phyloP scores from a whole-genome alignment of 2,797 vertebrate genomes.

The Microctenopoma stevenorrisi region DNA sequence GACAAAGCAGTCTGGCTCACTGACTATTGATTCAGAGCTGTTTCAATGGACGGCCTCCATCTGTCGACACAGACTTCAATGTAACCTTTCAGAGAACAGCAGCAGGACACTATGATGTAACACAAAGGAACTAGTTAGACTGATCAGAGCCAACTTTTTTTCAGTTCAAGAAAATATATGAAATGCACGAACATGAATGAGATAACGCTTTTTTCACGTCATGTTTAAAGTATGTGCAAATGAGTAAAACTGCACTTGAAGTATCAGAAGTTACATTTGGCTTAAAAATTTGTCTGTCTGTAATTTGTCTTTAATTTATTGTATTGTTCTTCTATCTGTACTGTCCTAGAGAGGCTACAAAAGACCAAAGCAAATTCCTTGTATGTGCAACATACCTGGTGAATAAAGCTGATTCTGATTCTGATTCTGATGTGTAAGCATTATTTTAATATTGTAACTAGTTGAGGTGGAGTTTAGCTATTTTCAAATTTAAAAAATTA shows the following conservation, averaged over 20 bases:
- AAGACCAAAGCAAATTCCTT: too few species aligned
- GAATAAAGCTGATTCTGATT: too few species aligned
- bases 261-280: neutral
- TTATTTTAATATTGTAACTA: too few species aligned
- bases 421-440: neutral
- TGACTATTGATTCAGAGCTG: constrained; percentile 73
- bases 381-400: too few species aligned
- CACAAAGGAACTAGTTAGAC: constrained; percentile 66
- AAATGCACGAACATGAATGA: neutral
- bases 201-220: neutral
- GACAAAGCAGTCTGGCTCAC: constrained; percentile 64
- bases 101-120: constrained; percentile 71
- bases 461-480: too few species aligned
- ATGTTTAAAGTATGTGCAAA: constrained; percentile 3
- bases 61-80: constrained; percentile 61
- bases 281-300: too few species aligned
- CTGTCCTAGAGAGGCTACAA: too few species aligned
- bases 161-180: constrained; percentile 15
- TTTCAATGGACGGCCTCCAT: constrained; percentile 69
- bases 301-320: too few species aligned
- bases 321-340: too few species aligned
- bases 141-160: constrained; percentile 23
- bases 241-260: neutral
- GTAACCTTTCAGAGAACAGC: constrained; percentile 68
- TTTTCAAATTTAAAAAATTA: too few species aligned